Evolutionary conservation across 2,888 invertebrate species (phyloP).

Genomic region (Leptinotarsa peninsularis): DNA sequence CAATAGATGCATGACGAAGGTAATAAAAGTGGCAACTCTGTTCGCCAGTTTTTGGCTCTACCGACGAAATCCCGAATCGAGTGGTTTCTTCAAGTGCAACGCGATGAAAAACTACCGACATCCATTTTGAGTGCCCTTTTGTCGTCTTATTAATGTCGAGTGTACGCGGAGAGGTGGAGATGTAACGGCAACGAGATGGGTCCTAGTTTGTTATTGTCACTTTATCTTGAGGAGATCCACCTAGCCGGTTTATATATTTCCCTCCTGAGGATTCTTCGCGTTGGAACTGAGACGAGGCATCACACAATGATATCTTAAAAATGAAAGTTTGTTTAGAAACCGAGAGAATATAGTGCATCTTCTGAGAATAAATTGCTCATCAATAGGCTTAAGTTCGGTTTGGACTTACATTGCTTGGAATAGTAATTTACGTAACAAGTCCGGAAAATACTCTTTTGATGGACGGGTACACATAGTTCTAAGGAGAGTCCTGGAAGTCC

Average conservation of each 20-base stretch:
- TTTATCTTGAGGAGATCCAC: neutral
- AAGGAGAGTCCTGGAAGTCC: no score
- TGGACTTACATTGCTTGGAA: no score
- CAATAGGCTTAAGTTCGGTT: no score
- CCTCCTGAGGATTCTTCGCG: neutral
- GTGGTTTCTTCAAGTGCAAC: constrained; percentile 9
- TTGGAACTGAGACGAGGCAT: neutral
- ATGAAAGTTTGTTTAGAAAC: no score
- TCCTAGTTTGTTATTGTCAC: constrained; percentile 5
- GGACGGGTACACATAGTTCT: no score
- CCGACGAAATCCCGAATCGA: constrained; percentile 15
- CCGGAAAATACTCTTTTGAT: no score
- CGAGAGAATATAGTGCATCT: no score
- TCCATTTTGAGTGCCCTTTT: constrained; percentile 13
- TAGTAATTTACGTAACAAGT: no score
- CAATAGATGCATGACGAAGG: no score
- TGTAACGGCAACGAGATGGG: neutral
- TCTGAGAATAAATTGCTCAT: no score
- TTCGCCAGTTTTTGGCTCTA: constrained; percentile 13
- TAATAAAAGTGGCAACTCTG: neutral
- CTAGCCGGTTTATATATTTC: constrained; percentile 4
- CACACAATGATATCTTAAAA: no score
- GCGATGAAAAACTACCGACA: constrained; percentile 11
- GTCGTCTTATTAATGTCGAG: constrained; percentile 19
- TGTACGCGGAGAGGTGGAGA: constrained; percentile 12